phyloP scores from a whole-genome alignment of 2,797 vertebrate genomes.

The Clarias platycephalus region DNA sequence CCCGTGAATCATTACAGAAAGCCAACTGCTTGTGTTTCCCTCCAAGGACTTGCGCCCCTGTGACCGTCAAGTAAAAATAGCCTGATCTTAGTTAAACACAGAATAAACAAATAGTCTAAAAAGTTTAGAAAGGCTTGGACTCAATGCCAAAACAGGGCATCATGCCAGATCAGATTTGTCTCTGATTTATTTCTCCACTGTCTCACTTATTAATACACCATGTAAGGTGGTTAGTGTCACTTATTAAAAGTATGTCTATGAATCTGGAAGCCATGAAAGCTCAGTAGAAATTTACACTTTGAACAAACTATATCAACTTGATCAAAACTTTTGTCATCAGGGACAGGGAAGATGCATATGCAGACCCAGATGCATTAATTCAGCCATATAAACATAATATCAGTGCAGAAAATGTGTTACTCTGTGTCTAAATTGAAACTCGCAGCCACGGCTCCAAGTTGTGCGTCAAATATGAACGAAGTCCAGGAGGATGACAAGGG shows the following conservation, averaged over 20 bases:
- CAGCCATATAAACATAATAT: not conserved
- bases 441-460: not conserved
- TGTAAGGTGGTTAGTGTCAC: not conserved
- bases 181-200: slow-evolving; percentile 7
- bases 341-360: not conserved
- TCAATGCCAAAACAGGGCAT: slow-evolving; percentile 34
- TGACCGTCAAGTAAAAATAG: slow-evolving; percentile 45
- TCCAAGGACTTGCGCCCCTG: slow-evolving; percentile 9
- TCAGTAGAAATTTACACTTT: not conserved
- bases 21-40: slow-evolving; percentile 25
- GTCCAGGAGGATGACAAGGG: slow-evolving; percentile 29
- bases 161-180: slow-evolving; percentile 26
- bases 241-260: not conserved
- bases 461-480: not conserved
- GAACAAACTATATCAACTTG: slow-evolving; percentile 61
- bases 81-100: slow-evolving; percentile 35
- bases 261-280: not conserved
- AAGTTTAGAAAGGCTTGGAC: slow-evolving; percentile 37
- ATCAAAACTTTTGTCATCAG: slow-evolving; percentile 40
- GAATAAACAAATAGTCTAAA: slow-evolving; percentile 26
- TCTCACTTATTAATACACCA: not conserved
- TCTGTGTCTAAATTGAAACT: slow-evolving; percentile 35
- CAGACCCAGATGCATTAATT: slow-evolving; percentile 1
- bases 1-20: slow-evolving; percentile 41
- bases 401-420: not conserved